These are phyloP conservation scores for Calliopsis andreniformis DNA, from an alignment of 1,140 invertebrate genomes.

Conservation along the genomic window DNA sequence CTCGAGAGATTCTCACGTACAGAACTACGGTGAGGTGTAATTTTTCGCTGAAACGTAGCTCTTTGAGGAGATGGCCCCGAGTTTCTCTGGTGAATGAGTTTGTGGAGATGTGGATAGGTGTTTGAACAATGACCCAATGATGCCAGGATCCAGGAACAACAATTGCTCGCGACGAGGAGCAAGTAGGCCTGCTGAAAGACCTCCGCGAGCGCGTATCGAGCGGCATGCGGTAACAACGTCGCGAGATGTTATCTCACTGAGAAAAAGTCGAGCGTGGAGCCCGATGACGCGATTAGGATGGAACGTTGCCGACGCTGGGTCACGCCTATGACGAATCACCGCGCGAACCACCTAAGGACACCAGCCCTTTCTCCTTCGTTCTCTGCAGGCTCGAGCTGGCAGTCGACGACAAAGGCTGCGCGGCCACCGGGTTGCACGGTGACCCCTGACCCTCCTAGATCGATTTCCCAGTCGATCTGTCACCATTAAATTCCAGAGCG, in stretches of 20 bases:
- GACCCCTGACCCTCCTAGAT: conserved; percentile 42
- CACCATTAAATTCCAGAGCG: conserved; percentile 56
- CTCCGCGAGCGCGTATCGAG: conserved; percentile 28
- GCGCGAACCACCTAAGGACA: conserved; percentile 55
- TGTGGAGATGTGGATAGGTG: too few relatives aligned
- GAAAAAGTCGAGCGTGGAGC: conserved; percentile 59
- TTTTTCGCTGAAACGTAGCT: too few relatives aligned
- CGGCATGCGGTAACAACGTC: conserved; percentile 55
- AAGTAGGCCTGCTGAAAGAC: conserved; percentile 4
- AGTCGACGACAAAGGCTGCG: conserved; percentile 35
- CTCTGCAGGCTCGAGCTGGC: neutral
- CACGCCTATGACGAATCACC: conserved; percentile 68
- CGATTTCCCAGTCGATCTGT: conserved; percentile 66
- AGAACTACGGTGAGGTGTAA: conserved; percentile 1
- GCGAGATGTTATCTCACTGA: conserved; percentile 45
- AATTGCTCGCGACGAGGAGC: neutral
- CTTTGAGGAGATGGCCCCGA: too few relatives aligned
- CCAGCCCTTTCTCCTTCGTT: conserved; percentile 41
- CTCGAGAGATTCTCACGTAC: conserved; percentile 9
- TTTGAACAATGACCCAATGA: neutral
- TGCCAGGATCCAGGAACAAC: neutral
- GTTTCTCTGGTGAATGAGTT: too few relatives aligned
- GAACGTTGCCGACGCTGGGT: conserved; percentile 55
- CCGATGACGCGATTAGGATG: conserved; percentile 62
- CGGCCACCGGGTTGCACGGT: conserved; percentile 29